Conservation (phyloP, 2,888 invertebrate genomes). For the Acrobasis repandana region DNA sequence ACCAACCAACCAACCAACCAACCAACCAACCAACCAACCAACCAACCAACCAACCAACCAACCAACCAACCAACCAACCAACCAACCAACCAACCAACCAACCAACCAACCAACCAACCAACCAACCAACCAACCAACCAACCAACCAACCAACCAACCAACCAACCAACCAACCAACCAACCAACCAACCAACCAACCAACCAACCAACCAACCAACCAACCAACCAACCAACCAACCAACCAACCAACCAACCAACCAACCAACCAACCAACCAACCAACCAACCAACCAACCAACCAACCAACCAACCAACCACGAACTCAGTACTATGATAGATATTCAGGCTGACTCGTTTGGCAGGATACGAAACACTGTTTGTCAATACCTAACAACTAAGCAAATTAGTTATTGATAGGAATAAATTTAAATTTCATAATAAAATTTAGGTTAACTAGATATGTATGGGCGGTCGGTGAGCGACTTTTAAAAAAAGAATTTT, state of each 20-base stretch:
- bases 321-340: too few species aligned
- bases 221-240: conserved; percentile 9
- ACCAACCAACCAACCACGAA: conserved; percentile 9
- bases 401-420: too few species aligned
- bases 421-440: too few species aligned
- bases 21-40: conserved; percentile 9
- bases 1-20: conserved; percentile 9
- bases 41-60: conserved; percentile 9
- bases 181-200: conserved; percentile 9
- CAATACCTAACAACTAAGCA: too few species aligned
- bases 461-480: too few species aligned
- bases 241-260: conserved; percentile 9
- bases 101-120: conserved; percentile 9
- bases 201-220: conserved; percentile 9
- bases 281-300: conserved; percentile 9
- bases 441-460: too few species aligned
- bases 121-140: conserved; percentile 9
- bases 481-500: too few species aligned
- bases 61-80: conserved; percentile 9
- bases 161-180: conserved; percentile 9
- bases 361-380: too few species aligned
- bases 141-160: conserved; percentile 9
- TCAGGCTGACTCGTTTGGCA: too few species aligned
- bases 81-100: conserved; percentile 9
- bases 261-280: conserved; percentile 9